Percentiles rank a stretch among this genome's conserved stretches.
Evolutionary conservation across 1,140 invertebrate genomes (phyloP).

Genomic region (Mylabris phalerata): DNA sequence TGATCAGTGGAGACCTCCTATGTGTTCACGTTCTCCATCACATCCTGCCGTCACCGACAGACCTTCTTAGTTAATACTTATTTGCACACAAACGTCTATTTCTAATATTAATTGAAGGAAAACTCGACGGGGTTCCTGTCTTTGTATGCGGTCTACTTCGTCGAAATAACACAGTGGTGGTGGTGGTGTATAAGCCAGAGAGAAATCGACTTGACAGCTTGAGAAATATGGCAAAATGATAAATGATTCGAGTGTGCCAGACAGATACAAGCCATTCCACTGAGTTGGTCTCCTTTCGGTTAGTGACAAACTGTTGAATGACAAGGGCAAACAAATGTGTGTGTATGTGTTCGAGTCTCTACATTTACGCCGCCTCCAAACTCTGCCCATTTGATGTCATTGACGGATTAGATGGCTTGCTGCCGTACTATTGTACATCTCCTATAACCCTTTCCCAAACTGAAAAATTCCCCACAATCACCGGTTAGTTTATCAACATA

Average conservation of each 20-base stretch:
- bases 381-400: conserved; percentile 10
- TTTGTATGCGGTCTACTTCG: conserved; percentile 13
- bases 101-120: conserved; percentile 17
- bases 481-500: no score
- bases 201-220: conserved; percentile 20
- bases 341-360: conserved; percentile 5
- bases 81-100: conserved; percentile 17
- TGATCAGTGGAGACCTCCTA: no score
- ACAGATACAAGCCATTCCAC: conserved; percentile 29
- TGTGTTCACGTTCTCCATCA: no score
- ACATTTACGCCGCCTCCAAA: conserved; percentile 6
- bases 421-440: conserved; percentile 1
- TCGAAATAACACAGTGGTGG: background rate
- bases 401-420: conserved; percentile 12
- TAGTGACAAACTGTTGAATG: conserved; percentile 31
- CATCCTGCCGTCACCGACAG: conserved; percentile 4
- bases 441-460: background rate
- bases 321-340: conserved; percentile 23
- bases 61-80: conserved; percentile 15
- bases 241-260: conserved; percentile 30
- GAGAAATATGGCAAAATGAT: conserved; percentile 30
- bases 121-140: conserved; percentile 9
- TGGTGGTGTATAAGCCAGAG: background rate
- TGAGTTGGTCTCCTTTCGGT: conserved; percentile 26
- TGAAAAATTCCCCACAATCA: no score